Evolutionary conservation across 2,888 invertebrate species (phyloP), one percentile per base, ranked within the genome.

Genomic region (Brenthis hecate): DNA sequence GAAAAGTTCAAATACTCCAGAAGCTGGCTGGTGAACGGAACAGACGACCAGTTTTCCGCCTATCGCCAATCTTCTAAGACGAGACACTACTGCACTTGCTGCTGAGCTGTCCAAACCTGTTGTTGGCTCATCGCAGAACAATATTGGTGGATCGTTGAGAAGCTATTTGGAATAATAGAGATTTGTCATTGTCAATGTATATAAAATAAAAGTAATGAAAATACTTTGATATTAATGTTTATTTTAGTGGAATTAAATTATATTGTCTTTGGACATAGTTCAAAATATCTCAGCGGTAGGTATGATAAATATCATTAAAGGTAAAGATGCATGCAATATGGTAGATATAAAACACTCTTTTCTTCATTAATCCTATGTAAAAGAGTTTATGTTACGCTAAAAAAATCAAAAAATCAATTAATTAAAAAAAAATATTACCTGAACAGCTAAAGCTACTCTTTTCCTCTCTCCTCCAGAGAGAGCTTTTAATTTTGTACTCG

Each of bases 121-220:
- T 0, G 98, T 98, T 0, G 98, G 98, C 83, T 99, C 99, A 81
- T 99, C 98, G 84, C 98, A 98, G 88, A 98, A 98, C 64, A 99
- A 87, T 67, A 99, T 94, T 3, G 96, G 95, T 0, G 98, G 98
- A 82, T 98, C 97, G 65, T 96, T 97, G 65, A 98, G 91, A 13
- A 98, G 93, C 97, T 97, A 84, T 55, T 77, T 79, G 6, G 56
- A 50, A 57, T n/a, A 23, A 19, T 23, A 47, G 13, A 36, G 6
- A 50, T 32, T 16, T 23, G 13, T 19, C 2, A 19, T 11, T 43
- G 36, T 43, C 36, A 43, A 11, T 36, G 11, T 36, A 36, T n/a
- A n/a, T n/a, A n/a, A n/a, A n/a, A n/a, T n/a, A n/a, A n/a, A n/a
- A n/a, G n/a, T n/a, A n/a, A n/a, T n/a, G n/a, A n/a, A 23, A 32